Evolutionary conservation across 2,797 vertebrate species (phyloP), one percentile per base, ranked within the genome.

Genomic region (Rousettus madagascariensis): DNA sequence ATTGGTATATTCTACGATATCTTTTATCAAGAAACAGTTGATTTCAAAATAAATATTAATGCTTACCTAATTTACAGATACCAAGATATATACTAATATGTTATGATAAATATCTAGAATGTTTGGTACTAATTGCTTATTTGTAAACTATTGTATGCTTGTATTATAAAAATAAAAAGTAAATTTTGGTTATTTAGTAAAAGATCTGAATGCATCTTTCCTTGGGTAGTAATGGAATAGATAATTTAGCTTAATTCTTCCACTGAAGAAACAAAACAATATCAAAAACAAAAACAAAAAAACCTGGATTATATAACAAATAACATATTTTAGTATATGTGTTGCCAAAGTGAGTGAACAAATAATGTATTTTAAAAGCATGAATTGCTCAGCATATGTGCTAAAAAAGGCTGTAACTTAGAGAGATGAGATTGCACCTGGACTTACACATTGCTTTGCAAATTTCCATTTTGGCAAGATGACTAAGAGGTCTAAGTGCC

Each of bases 1-100:
- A 72, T 8, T 80, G 11, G 20, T 12, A 46, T 79, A 61, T 59
- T 79, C 49, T 78, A 72, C 68, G 9, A 16, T 15, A 49, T 74
- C 38, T 7, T 89, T 77, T 69, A 1, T 19, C n/a, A 68, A 87
- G 53, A 69, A 93, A 68, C 16, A 69, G 1, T 3, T 68, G 19
- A 74, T 87, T 89, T 72, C 19, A 86, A 96, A 86, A 66, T 33
- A 86, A 86, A 77, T 72, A 1, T 43, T 63, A 94, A 38, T 38
- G 15, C 3, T 83, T 28, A 30, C 6, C 10, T 79, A 82, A 53
- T 66, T 92, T 66, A 90, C 24, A 79, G 7, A 68, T 30, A 0
- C 6, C 16, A 79, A 78, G 6, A 57, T 63, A 53, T 38, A 46
- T 0, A 65, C 2, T 36, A 86, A 68, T 22, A 79, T 79, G 66